A percentile compares a stretch with the other conserved stretches of the same genome.
Conservation (phyloP, 2,113 vertebrate genomes). For the Illadopsis cleaveri region DNA sequence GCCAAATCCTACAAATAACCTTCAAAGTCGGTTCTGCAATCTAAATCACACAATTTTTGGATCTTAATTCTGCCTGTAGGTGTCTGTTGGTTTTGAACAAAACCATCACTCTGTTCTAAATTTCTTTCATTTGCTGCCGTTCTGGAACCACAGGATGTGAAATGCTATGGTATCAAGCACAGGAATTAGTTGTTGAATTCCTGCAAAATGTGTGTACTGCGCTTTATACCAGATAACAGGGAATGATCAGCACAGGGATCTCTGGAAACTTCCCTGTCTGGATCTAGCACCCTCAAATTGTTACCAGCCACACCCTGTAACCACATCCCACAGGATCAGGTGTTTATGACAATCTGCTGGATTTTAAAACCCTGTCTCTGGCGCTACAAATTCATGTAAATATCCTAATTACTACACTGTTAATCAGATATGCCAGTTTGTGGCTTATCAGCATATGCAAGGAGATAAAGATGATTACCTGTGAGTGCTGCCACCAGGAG, state of each 20-base stretch:
- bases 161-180: neutral
- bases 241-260: neutral
- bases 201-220: neutral
- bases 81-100: neutral
- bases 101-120: no score
- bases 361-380: neutral
- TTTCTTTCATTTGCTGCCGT: neutral
- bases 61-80: neutral
- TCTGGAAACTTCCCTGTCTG: neutral
- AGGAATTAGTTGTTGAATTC: neutral
- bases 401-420: neutral
- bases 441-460: neutral
- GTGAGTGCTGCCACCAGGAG: neutral
- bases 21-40: neutral
- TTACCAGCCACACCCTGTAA: neutral
- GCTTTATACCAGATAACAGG: neutral
- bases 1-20: neutral
- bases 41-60: neutral
- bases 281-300: neutral
- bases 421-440: neutral
- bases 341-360: neutral
- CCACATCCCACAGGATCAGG: rapidly evolving
- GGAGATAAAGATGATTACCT: neutral
- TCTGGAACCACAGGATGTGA: neutral
- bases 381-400: neutral